Evolutionary conservation across 2,113 vertebrate species (phyloP), one percentile per base, ranked within the genome.

Genomic region (Phyllostomus hastatus): DNA sequence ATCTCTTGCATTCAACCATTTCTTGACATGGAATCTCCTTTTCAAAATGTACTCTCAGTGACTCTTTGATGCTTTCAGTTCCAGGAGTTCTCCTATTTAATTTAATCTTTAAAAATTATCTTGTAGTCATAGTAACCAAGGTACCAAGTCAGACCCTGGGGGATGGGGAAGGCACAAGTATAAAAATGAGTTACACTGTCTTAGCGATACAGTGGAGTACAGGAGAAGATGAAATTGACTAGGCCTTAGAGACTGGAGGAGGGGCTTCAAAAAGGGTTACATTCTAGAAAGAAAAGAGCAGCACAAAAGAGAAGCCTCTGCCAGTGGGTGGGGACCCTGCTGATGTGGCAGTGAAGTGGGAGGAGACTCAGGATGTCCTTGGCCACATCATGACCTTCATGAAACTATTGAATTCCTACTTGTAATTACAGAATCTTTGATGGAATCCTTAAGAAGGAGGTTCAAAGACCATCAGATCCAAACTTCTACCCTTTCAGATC

Each of bases 21-120:
- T 69, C 72, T 22, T 64, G 64, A 57, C 81, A 84, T 4, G 2
- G 43, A 70, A 33, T 22, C 28, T 43, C 16, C 33, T 75, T 81
- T 86, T 76, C 20, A 33, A 82, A 52, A 35, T 31, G 61, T 38
- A 50, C 54, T 76, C 22, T 41, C 66, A 35, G 46, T 85, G 38
- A 92, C 54, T 75, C 64, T 70, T 57, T 80, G 28, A 94, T 72
- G 16, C 15, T 64, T 90, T 76, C 31, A 67, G 52, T 86, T 72
- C 89, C 41, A 93, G 88, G 35, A 72, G 11, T 41, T 11, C 73
- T 70, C 52, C 79, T 84, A 16, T 14, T 82, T 81, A 61, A 54
- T 22, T 70, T n/a, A 46, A 67, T 50, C 35, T 78, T 94, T 52
- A 41, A 72, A 94, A 95, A 67, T 38, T 17, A 83, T 67, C n/a